A percentile compares a stretch with the other conserved stretches of the same genome.
phyloP scores from a whole-genome alignment of 1,140 invertebrate species.

The honey bee (Apis mellifera) region DNA sequence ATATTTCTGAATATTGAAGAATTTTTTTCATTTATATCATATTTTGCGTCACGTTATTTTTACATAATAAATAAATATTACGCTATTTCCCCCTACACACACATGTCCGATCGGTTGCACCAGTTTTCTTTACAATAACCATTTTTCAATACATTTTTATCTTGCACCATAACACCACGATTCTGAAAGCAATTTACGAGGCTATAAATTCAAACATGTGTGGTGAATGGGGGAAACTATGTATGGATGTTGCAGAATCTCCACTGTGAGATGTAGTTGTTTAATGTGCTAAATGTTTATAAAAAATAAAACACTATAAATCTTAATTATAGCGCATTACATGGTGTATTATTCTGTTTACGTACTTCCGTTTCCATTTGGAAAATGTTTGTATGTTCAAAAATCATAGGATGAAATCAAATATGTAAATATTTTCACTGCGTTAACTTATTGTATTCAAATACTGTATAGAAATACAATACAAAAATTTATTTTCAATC shows the following conservation, averaged over 20 bases:
- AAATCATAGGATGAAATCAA: too few relatives aligned
- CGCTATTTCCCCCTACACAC: neutral
- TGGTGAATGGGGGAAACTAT: neutral
- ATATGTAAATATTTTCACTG: too few relatives aligned
- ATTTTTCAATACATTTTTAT: constrained; percentile 12
- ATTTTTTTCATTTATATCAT: constrained; percentile 2
- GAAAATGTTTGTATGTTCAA: neutral
- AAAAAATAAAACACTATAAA: neutral
- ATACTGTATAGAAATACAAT: too few relatives aligned
- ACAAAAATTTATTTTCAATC: too few relatives aligned
- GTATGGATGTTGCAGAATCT: neutral
- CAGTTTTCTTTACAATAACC: neutral
- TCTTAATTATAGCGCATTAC: neutral
- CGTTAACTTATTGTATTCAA: too few relatives aligned
- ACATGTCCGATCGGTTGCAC: neutral
- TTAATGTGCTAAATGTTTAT: neutral
- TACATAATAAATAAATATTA: constrained; percentile 11
- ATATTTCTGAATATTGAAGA: too few relatives aligned
- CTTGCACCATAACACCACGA: neutral
- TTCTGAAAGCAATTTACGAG: constrained; percentile 17
- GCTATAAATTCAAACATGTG: constrained; percentile 7
- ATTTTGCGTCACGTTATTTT: neutral
- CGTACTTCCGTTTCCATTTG: neutral
- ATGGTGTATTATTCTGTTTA: neutral
- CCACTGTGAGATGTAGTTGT: neutral